Conservation (phyloP, 2,113 vertebrate genomes). For the Narcine bancroftii region DNA sequence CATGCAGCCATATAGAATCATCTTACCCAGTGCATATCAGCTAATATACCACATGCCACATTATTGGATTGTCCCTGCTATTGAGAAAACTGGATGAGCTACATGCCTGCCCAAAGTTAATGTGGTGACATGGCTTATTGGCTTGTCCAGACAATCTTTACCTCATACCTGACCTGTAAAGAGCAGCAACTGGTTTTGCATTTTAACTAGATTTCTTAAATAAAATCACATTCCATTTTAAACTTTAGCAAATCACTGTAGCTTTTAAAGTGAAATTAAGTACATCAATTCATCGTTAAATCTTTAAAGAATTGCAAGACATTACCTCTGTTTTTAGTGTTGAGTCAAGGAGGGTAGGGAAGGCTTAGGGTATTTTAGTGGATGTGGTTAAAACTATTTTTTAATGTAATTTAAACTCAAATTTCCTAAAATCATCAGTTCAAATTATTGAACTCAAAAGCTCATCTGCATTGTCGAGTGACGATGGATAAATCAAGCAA, state of each 20-base stretch:
- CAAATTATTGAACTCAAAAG: not conserved
- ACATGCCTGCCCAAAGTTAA: not conserved
- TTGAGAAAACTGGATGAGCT: not conserved
- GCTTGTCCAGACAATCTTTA: slow-evolving; percentile 15
- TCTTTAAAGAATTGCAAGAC: not conserved
- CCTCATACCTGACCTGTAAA: slow-evolving; percentile 18
- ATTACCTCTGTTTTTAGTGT: not conserved
- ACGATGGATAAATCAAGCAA: not conserved
- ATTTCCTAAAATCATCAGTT: not conserved
- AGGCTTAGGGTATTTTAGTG: not conserved
- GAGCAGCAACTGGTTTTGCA: not conserved
- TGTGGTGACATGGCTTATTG: not conserved
- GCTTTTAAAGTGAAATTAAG: not conserved
- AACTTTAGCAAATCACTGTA: not conserved
- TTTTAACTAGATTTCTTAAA: not conserved
- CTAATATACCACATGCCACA: not conserved
- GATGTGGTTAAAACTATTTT: not conserved
- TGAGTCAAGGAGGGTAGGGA: not conserved
- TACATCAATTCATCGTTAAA: not conserved
- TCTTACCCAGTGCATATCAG: not conserved
- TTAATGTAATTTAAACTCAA: not conserved
- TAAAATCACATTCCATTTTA: not conserved
- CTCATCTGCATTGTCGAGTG: not conserved
- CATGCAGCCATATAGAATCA: not conserved
- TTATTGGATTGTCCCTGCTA: not conserved